Conservation (phyloP, 2,113 vertebrate genomes). For the Pterocles gutturalis region DNA sequence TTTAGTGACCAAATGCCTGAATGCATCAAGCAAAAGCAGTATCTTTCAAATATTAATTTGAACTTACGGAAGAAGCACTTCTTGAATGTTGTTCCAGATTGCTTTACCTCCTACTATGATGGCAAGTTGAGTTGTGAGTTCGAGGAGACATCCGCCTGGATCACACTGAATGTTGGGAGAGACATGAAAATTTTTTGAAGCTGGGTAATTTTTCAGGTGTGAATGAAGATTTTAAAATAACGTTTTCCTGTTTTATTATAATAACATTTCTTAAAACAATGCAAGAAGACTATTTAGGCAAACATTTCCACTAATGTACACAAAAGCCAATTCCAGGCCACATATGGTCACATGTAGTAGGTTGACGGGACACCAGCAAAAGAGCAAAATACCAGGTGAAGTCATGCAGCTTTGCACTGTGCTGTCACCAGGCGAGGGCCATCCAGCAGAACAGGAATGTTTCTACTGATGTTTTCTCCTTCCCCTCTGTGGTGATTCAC, state of each 20-base stretch:
- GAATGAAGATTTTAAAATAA: not conserved
- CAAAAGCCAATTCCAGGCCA: not conserved
- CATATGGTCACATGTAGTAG: not conserved
- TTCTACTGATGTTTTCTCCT: not conserved
- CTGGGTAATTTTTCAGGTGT: not conserved
- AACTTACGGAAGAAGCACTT: constrained; percentile 93
- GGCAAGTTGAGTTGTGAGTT: constrained; percentile 91
- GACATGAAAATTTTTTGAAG: not conserved
- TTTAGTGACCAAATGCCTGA: not conserved
- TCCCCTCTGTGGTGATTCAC: not conserved
- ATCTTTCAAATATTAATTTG: not conserved
- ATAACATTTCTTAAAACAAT: not conserved
- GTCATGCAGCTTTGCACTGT: not conserved
- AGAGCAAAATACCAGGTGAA: not conserved
- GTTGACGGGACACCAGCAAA: not conserved
- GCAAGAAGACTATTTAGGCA: not conserved
- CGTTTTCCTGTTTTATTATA: not conserved
- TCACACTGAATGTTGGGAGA: constrained; percentile 84
- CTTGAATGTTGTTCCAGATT: constrained; percentile 96
- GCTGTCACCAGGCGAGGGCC: not conserved
- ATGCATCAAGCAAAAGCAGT: not conserved
- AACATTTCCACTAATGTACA: not conserved
- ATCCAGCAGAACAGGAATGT: not conserved
- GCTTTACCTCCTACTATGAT: constrained; percentile 96
- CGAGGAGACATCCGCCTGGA: constrained; percentile 92